Evolutionary conservation across 2,113 vertebrate genomes (phyloP).

Genomic region (Pomatorhinus ruficollis): DNA sequence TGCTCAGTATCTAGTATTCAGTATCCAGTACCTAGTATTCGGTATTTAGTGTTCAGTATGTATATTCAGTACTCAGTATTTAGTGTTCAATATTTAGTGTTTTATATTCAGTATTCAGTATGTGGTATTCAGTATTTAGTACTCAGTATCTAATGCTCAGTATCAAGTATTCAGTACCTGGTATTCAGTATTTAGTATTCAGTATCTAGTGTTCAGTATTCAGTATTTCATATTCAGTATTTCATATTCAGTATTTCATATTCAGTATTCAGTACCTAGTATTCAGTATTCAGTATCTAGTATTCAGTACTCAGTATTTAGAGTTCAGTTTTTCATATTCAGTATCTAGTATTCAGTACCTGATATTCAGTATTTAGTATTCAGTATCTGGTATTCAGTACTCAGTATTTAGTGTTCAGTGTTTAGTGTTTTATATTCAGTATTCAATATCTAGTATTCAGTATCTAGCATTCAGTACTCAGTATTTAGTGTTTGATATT

Average conservation of each 20-base stretch:
- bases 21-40: rapidly evolving
- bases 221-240: rapidly evolving
- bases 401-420: rapidly evolving
- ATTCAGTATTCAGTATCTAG: rapidly evolving
- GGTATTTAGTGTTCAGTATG: too few species aligned
- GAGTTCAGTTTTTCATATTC: too few species aligned
- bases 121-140: rapidly evolving
- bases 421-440: not conserved
- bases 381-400: rapidly evolving
- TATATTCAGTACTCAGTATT: too few species aligned
- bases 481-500: rapidly evolving
- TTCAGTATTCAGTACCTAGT: rapidly evolving
- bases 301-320: not conserved
- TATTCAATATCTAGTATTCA: too few species aligned
- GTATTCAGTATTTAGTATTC: rapidly evolving
- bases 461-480: rapidly evolving
- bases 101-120: rapidly evolving
- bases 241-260: rapidly evolving
- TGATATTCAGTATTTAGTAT: rapidly evolving
- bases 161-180: rapidly evolving
- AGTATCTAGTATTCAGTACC: rapidly evolving
- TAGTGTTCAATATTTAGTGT: not conserved
- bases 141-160: rapidly evolving
- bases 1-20: rapidly evolving
- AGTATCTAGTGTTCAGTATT: rapidly evolving